Evolutionary conservation across 1,140 invertebrate species (phyloP).

Genomic region (Portunus trituberculatus): DNA sequence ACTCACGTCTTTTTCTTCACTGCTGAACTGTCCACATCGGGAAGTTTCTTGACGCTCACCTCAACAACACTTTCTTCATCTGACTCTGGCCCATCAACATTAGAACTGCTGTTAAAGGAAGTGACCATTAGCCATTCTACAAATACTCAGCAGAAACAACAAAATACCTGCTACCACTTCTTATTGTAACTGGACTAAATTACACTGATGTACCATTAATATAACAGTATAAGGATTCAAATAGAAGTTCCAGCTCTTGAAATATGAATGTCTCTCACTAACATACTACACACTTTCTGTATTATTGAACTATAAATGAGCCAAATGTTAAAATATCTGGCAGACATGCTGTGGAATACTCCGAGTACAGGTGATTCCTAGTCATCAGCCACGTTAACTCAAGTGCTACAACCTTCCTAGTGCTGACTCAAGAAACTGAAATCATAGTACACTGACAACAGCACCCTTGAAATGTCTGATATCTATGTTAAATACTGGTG

Average conservation of each 20-base stretch:
- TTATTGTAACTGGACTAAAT: too few relatives aligned
- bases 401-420: neutral
- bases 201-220: too few relatives aligned
- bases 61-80: constrained; percentile 90
- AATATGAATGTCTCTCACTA: neutral
- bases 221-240: neutral
- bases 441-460: neutral
- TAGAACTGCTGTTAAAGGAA: constrained; percentile 63
- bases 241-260: neutral
- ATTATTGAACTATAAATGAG: neutral
- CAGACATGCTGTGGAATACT: neutral
- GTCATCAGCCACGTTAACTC: neutral
- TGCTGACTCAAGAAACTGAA: neutral
- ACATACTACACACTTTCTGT: neutral
- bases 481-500: too few relatives aligned
- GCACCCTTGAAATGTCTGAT: neutral
- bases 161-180: too few relatives aligned
- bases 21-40: constrained; percentile 77
- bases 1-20: constrained; percentile 80
- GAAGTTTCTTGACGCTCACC: constrained; percentile 75
- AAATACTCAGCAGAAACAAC: too few relatives aligned
- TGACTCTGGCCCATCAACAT: constrained; percentile 85
- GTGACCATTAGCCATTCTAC: constrained; percentile 21
- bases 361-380: neutral
- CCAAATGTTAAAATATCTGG: neutral